Evolutionary conservation across 2,113 vertebrate genomes (phyloP).

Genomic region (Puntigrus tetrazona): DNA sequence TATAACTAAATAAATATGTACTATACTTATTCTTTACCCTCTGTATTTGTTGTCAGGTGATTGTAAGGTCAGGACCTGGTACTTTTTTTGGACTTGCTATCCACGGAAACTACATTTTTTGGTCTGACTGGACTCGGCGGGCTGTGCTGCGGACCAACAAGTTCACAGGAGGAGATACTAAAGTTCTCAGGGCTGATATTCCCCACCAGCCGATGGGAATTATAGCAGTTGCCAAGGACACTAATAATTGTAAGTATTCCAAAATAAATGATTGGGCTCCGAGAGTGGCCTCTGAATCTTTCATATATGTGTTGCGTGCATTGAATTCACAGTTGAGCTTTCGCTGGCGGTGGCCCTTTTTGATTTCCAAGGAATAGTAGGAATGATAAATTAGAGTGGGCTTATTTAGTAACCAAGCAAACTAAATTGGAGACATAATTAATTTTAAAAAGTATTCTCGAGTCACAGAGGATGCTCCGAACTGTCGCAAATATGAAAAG

Average conservation of each 20-base stretch:
- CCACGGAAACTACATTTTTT: slow-evolving; percentile 95
- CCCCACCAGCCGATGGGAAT: slow-evolving; percentile 98
- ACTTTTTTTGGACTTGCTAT: slow-evolving; percentile 94
- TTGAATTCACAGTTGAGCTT: slow-evolving; percentile 3
- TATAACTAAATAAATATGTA: too few species aligned
- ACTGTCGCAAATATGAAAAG: slow-evolving; percentile 68
- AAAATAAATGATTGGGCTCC: not conserved
- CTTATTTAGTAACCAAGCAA: slow-evolving; percentile 63
- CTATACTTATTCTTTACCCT: too few species aligned
- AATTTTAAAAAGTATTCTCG: slow-evolving; percentile 63
- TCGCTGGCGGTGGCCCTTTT: slow-evolving; percentile 20
- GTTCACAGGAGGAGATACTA: slow-evolving; percentile 92
- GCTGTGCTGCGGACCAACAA: slow-evolving; percentile 93
- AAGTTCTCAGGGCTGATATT: slow-evolving; percentile 92
- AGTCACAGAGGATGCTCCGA: slow-evolving; percentile 65
- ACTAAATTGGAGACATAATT: slow-evolving; percentile 65
- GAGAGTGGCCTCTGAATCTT: not conserved
- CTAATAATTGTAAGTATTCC: slow-evolving; percentile 91
- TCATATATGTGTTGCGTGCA: not conserved
- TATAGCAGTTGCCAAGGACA: slow-evolving; percentile 92
- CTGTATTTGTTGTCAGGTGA: slow-evolving; percentile 76
- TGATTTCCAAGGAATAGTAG: slow-evolving; percentile 41
- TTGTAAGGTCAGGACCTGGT: slow-evolving; percentile 91
- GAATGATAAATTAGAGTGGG: slow-evolving; percentile 63
- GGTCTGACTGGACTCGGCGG: slow-evolving; percentile 94